Evolutionary conservation across 2,113 vertebrate species (phyloP).

Genomic region (Perca flavescens): DNA sequence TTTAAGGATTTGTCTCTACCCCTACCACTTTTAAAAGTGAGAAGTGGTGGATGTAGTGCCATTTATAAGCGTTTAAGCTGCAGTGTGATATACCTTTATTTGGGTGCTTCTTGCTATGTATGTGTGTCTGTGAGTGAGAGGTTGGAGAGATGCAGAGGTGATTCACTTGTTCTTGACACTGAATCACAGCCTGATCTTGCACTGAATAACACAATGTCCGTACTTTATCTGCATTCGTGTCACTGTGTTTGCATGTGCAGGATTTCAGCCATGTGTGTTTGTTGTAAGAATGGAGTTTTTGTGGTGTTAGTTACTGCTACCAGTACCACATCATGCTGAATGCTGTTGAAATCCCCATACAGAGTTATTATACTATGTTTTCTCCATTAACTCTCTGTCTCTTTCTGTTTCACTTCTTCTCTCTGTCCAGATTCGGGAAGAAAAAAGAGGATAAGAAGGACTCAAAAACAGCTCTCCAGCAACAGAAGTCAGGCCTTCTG

Average conservation of each 20-base stretch:
- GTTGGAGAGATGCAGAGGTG: slow-evolving; percentile 31
- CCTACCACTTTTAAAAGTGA: neutral
- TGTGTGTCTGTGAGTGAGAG: slow-evolving; percentile 18
- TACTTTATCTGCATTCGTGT: neutral
- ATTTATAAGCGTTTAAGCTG: neutral
- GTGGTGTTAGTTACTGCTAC: neutral
- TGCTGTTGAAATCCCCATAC: neutral
- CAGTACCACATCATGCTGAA: neutral
- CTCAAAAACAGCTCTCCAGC: slow-evolving; percentile 81
- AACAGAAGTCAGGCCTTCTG: slow-evolving; percentile 83
- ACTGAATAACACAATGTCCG: slow-evolving; percentile 12
- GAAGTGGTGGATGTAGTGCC: no score
- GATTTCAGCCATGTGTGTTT: neutral
- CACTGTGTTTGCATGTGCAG: neutral
- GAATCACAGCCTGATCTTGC: slow-evolving; percentile 24
- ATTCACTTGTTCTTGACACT: slow-evolving; percentile 36
- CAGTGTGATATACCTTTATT: neutral
- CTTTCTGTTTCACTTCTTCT: slow-evolving; percentile 39
- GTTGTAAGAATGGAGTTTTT: neutral
- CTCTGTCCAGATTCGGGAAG: slow-evolving; percentile 91
- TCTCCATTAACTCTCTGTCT: neutral
- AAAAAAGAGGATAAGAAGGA: slow-evolving; percentile 96
- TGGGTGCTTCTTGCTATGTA: neutral
- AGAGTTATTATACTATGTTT: neutral
- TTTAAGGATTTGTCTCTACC: neutral